These are phyloP conservation scores for Stenchaetothrips biformis DNA, from an alignment of 2,888 invertebrate genomes.

Conservation along the genomic window DNA sequence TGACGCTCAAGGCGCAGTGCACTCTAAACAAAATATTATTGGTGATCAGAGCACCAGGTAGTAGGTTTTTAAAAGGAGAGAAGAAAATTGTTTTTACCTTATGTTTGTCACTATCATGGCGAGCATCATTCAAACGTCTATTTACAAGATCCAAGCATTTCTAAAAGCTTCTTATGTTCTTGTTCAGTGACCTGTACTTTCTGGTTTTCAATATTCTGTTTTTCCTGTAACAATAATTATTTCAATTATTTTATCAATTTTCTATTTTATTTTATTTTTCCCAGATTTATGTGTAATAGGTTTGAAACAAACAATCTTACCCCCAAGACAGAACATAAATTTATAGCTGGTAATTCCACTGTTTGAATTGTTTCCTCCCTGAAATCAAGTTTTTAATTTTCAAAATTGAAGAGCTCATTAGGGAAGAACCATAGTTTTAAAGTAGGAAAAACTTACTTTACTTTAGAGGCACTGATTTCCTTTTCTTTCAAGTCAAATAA, in stretches of 20 bases:
- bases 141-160: slow-evolving; percentile 43
- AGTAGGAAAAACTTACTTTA: background rate
- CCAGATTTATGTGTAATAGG: background rate
- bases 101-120: background rate
- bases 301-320: background rate
- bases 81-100: background rate
- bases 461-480: background rate
- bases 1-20: slow-evolving; percentile 48
- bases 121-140: background rate
- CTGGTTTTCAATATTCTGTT: background rate
- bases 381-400: background rate
- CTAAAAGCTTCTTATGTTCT: slow-evolving; percentile 57
- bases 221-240: background rate
- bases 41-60: background rate
- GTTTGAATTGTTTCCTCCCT: no score
- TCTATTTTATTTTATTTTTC: background rate
- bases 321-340: no score
- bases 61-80: background rate
- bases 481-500: background rate
- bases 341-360: no score
- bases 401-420: background rate
- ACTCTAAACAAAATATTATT: slow-evolving; percentile 31
- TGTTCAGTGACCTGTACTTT: slow-evolving; percentile 53
- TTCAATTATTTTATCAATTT: background rate
- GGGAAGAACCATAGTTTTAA: background rate